phyloP scores from a whole-genome alignment of 2,113 vertebrate species.

The Malurus alboscapulatus region DNA sequence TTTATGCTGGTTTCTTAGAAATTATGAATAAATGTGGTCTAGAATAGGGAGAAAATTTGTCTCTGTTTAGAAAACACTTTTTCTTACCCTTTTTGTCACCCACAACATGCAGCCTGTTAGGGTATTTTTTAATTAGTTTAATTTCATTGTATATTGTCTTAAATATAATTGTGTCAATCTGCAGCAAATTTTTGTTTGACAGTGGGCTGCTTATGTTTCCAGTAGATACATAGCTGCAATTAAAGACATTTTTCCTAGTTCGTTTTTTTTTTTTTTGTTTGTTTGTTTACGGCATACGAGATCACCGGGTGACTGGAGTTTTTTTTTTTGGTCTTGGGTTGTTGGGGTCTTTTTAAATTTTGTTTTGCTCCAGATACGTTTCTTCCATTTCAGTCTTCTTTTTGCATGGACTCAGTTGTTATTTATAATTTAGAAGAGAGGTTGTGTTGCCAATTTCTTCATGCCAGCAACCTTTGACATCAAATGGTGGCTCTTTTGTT shows the following conservation, averaged over 20 bases:
- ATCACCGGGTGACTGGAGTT: no score
- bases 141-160: neutral
- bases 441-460: neutral
- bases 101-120: neutral
- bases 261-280: neutral
- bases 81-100: neutral
- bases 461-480: slow-evolving; percentile 8
- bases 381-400: neutral
- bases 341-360: no score
- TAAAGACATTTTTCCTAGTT: neutral
- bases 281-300: no score
- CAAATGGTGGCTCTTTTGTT: slow-evolving; percentile 17
- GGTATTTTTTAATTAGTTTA: neutral
- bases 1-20: neutral
- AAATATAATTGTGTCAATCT: neutral
- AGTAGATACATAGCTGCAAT: neutral
- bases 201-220: neutral
- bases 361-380: neutral
- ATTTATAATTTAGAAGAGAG: slow-evolving; percentile 21
- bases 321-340: neutral
- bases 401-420: neutral
- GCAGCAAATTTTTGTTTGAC: neutral
- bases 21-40: neutral
- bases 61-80: neutral
- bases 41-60: neutral